Base-by-base conservation (phyloP, 2,888 invertebrate species). In the Vanessa cardui region DNA sequence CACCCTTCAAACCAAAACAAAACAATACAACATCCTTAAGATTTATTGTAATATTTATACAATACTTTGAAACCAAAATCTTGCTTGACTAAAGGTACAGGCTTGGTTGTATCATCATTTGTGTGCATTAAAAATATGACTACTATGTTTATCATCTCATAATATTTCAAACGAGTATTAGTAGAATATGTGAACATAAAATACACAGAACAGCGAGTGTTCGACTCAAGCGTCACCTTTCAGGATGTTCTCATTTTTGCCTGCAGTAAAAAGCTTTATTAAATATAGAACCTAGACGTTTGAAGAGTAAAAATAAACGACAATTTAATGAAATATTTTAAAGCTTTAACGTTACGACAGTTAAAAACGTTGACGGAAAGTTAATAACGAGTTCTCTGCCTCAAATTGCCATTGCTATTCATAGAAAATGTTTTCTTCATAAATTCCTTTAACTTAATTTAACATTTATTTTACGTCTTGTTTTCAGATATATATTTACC, bases 401-500 rank as follows among this genome's bases (percentile, higher is more conserved):
- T 63, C 65, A 65, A 70, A 70, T 72, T 72, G 60, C 67, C 62
- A 63, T 70, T 65, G 59, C 64, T 60, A 65, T 72, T 67, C 64
- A 46, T 62, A 58, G 52, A 68, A 70, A 67, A 68, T 62, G 59
- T 68, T 70, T 54, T 64, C 64, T 46, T 68, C 64, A 56, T 49
- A 64, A 59, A 60, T 31, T 64, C 64, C 46, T 60, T 21, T 50
- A 50, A 50, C 50, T 50, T 61, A 44, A 59, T 60, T 68, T 60
- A 59, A 56, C 58, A 58, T 20, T 58, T 59, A 59, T 46, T 46
- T 59, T 59, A 59, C 45, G 26, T 59, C 46, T 59, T 59, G 45
- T 26, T 59, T 45, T 9, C 15, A 56, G 56, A 56, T 39, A 56
- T 56, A 39, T 18, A 56, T 56, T 56, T 56, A 39, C 39, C 39